Evolutionary conservation across 2,113 vertebrate genomes (phyloP).

Genomic region (Neopipo cinnamomea): DNA sequence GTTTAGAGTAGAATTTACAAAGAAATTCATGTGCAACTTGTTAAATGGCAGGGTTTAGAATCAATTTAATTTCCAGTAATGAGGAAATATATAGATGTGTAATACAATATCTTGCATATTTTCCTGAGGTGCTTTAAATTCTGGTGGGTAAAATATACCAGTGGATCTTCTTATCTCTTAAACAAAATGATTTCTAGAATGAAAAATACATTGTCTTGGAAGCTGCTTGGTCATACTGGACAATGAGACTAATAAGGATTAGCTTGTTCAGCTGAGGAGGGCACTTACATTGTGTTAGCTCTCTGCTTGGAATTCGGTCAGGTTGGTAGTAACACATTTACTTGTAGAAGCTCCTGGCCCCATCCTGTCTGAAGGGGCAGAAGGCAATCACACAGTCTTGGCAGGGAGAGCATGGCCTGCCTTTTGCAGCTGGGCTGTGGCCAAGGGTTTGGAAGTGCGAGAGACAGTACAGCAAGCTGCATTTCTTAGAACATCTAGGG

Average conservation of each 20-base stretch:
- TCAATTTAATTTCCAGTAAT: background rate
- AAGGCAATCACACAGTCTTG: background rate
- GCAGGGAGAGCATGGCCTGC: background rate
- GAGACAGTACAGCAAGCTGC: fast-evolving
- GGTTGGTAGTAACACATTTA: background rate
- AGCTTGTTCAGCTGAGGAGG: background rate
- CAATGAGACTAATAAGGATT: background rate
- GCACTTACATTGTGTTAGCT: background rate
- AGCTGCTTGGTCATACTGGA: background rate
- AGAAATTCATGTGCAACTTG: background rate
- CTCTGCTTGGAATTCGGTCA: background rate
- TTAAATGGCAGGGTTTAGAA: background rate
- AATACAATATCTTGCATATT: background rate
- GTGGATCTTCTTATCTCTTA: background rate
- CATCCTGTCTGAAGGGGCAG: background rate
- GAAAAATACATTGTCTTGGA: background rate
- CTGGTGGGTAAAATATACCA: background rate
- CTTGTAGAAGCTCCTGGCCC: background rate
- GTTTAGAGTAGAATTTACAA: background rate
- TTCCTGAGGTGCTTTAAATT: background rate
- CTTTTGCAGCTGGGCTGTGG: background rate
- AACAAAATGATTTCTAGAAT: background rate
- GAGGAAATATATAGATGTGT: background rate
- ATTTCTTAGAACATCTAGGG: background rate
- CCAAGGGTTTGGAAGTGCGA: background rate